Percentiles rank a stretch among this genome's conserved stretches.
Conservation (phyloP, 2,888 invertebrate species). For the Acanthopleura granulata region DNA sequence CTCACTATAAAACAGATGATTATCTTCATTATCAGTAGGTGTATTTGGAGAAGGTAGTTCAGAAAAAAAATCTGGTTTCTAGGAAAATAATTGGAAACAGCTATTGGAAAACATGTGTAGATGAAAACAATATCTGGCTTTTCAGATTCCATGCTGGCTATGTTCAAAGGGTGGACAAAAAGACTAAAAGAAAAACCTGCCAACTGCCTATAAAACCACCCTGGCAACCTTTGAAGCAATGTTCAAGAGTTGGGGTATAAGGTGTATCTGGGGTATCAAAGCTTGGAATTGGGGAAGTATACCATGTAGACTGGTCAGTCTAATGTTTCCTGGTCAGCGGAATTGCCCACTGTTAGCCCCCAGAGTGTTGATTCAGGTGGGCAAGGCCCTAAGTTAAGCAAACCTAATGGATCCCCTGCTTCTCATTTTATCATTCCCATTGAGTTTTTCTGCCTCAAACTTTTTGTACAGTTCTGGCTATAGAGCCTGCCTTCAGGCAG, state of each 20-base stretch:
- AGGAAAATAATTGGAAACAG: slow-evolving; percentile 1
- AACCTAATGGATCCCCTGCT: neutral
- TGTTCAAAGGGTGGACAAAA: neutral
- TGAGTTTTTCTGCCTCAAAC: no score
- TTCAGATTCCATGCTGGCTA: neutral
- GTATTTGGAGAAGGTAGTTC: no score
- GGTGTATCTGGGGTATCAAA: neutral
- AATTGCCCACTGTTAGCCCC: neutral
- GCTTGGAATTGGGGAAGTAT: neutral
- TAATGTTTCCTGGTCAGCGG: slow-evolving; percentile 6
- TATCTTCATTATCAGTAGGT: no score
- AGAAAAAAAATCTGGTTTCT: neutral
- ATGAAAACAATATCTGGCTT: neutral
- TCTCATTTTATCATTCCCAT: neutral
- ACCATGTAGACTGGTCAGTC: slow-evolving; percentile 1
- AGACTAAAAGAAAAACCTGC: neutral
- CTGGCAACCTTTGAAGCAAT: neutral
- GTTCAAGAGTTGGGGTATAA: neutral
- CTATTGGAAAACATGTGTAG: neutral
- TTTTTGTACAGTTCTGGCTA: no score
- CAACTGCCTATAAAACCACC: neutral
- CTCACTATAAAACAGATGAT: no score
- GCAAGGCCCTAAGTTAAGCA: neutral
- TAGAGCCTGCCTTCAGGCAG: no score
- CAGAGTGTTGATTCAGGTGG: neutral